These are phyloP conservation scores for Teleogryllus oceanicus DNA, from an alignment of 2,888 invertebrate species.

Conservation along the genomic window DNA sequence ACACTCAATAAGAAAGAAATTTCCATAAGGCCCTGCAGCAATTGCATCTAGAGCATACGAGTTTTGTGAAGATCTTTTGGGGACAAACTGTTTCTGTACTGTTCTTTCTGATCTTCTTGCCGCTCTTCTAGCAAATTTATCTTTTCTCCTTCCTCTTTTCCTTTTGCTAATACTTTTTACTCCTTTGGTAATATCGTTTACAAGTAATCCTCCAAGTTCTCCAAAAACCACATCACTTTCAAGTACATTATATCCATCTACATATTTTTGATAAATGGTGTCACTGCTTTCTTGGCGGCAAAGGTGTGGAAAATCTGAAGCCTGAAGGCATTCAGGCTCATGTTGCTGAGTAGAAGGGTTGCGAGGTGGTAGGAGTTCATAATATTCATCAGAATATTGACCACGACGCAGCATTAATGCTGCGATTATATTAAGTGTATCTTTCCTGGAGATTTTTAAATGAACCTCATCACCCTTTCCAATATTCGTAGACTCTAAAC, in stretches of 20 bases:
- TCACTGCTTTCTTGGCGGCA: too few species aligned
- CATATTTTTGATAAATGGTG: too few species aligned
- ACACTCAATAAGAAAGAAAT: neutral
- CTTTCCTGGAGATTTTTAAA: neutral
- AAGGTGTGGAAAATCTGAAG: too few species aligned
- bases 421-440: neutral
- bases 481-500: neutral
- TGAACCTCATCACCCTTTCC: neutral
- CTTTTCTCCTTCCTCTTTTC: neutral
- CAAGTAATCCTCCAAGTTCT: too few species aligned
- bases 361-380: neutral
- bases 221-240: too few species aligned
- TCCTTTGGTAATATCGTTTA: too few species aligned
- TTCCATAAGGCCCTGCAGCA: neutral
- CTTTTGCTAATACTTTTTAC: too few species aligned
- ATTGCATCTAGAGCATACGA: neutral
- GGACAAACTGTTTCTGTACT: neutral
- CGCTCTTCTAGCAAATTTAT: neutral
- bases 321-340: too few species aligned
- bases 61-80: neutral
- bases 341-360: too few species aligned
- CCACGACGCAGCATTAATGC: neutral
- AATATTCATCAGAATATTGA: neutral
- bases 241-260: too few species aligned
- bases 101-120: neutral